Conservation (phyloP, 2,888 invertebrate species). For the Sabatieria punctata region DNA sequence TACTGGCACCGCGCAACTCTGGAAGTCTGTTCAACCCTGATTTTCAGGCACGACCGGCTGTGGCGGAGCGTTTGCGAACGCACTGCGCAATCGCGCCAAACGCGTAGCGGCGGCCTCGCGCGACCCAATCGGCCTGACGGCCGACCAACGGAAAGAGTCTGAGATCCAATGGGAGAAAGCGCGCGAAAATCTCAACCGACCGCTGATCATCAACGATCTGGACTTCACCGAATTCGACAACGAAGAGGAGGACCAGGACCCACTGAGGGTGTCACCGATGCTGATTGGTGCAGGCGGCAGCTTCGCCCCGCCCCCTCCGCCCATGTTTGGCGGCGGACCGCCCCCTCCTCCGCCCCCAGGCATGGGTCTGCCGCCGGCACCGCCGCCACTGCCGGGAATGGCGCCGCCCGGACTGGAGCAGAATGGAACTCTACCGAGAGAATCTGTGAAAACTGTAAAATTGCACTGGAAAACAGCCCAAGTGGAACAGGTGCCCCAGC, state of each 20-base stretch:
- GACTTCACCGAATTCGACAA: constrained; percentile 85
- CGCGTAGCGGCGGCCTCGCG: constrained; percentile 8
- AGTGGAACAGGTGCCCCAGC: constrained; percentile 41
- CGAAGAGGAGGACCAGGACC: constrained; percentile 57
- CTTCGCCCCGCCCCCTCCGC: constrained; percentile 23
- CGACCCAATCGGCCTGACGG: constrained; percentile 9
- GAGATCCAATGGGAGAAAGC: constrained; percentile 79
- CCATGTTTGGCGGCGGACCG: constrained; percentile 16
- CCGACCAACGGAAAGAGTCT: constrained; percentile 31
- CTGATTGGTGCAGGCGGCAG: constrained; percentile 22
- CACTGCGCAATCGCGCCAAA: constrained; percentile 10
- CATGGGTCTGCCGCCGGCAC: constrained; percentile 32
- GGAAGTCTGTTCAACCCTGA: no score
- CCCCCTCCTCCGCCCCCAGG: constrained; percentile 15
- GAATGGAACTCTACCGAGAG: no score
- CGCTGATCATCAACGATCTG: constrained; percentile 65
- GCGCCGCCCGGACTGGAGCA: constrained; percentile 16
- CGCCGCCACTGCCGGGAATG: constrained; percentile 18
- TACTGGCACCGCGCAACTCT: no score
- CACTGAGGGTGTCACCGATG: constrained; percentile 15
- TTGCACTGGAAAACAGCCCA: constrained; percentile 81
- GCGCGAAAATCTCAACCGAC: constrained; percentile 32
- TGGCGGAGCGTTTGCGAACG: constrained; percentile 7
- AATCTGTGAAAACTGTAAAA: constrained; percentile 84
- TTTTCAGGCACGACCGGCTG: background rate